Evolutionary conservation across 2,113 vertebrate species (phyloP).

Genomic region (Pelvicachromis taeniatus): DNA sequence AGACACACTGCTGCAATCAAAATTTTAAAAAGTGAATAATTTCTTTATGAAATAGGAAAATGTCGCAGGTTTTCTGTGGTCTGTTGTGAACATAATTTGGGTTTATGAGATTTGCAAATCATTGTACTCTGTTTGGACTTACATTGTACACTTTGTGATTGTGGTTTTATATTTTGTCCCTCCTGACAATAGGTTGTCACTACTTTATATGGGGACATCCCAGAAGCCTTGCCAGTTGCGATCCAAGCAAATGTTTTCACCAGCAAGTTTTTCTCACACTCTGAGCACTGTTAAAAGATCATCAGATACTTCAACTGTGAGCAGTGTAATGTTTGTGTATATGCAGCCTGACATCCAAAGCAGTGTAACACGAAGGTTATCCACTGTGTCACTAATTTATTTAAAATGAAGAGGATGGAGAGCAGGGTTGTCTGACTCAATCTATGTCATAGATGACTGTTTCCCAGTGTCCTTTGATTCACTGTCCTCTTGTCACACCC

Average conservation of each 20-base stretch:
- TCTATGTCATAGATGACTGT: slow-evolving; percentile 50
- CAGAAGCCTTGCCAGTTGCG: not conserved
- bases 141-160: not conserved
- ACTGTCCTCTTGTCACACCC: slow-evolving; percentile 51
- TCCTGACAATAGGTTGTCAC: not conserved
- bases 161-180: not conserved
- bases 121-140: not conserved
- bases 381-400: not conserved
- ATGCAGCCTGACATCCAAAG: not conserved
- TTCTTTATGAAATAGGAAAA: not conserved
- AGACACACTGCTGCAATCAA: not conserved
- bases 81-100: not conserved
- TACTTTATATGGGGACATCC: not conserved
- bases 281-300: not conserved
- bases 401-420: not conserved
- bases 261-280: not conserved
- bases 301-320: not conserved
- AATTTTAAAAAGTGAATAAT: not conserved
- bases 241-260: not conserved
- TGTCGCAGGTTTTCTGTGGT: not conserved
- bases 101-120: not conserved
- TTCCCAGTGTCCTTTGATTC: slow-evolving; percentile 53
- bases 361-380: not conserved
- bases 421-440: slow-evolving; percentile 41
- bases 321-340: not conserved